Evolutionary conservation across 2,797 vertebrate genomes (phyloP).

Genomic region (Cyprinodon diabolis): DNA sequence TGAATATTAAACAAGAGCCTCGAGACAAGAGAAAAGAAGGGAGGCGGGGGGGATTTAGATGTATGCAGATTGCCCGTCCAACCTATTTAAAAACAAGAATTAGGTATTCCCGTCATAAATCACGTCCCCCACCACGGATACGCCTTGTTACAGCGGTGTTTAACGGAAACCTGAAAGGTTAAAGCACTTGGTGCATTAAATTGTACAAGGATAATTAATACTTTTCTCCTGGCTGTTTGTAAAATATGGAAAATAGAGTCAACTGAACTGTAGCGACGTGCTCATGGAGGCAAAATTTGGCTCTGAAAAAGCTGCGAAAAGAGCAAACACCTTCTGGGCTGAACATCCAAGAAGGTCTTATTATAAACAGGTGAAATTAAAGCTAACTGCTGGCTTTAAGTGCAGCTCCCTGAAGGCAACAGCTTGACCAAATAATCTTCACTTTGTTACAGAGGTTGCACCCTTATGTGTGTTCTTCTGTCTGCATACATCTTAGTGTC

Average conservation of each 20-base stretch:
- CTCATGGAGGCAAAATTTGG: conserved; percentile 71
- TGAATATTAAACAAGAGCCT: conserved; percentile 99
- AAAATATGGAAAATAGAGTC: conserved; percentile 97
- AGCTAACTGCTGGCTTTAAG: conserved; percentile 21
- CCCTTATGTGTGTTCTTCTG: conserved; percentile 35
- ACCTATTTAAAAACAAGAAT: conserved; percentile 99
- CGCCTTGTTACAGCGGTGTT: conserved; percentile 98
- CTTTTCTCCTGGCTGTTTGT: conserved; percentile 99
- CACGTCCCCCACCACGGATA: conserved; percentile 96
- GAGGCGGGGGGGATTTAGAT: conserved; percentile 87
- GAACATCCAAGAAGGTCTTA: neutral
- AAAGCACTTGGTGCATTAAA: conserved; percentile 99
- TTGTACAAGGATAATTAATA: conserved; percentile 99
- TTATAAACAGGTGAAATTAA: conserved; percentile 37
- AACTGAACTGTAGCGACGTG: conserved; percentile 91
- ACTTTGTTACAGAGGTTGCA: conserved; percentile 35
- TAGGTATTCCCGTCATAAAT: conserved; percentile 99
- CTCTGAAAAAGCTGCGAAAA: conserved; percentile 11
- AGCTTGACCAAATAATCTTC: conserved; percentile 43
- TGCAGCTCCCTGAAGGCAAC: conserved; percentile 20
- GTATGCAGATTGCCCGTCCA: conserved; percentile 98
- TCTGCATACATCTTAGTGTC: conserved; percentile 45
- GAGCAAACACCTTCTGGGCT: conserved; percentile 36
- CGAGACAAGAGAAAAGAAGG: conserved; percentile 86
- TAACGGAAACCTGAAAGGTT: conserved; percentile 99